Evolutionary conservation across 2,888 invertebrate species (phyloP).

Genomic region (Peribatodes rhomboidaria): DNA sequence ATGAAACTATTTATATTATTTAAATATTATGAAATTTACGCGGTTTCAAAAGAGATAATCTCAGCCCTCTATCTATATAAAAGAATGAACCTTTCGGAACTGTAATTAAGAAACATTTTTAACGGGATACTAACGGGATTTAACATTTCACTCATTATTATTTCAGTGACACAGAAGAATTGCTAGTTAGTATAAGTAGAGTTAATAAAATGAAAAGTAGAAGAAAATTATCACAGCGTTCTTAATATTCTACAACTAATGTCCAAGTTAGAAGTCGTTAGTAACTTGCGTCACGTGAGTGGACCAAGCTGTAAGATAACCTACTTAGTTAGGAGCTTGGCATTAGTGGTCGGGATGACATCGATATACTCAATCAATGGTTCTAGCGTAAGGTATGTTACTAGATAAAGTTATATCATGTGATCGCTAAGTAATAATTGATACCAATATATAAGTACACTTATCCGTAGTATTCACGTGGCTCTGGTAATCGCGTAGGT

Average conservation of each 20-base stretch:
- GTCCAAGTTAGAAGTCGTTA: conserved; percentile 18
- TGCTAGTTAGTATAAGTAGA: background rate
- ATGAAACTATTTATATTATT: no score
- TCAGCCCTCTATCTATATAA: no score
- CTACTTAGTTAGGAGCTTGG: conserved; percentile 44
- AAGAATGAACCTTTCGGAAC: no score
- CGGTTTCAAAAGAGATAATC: no score
- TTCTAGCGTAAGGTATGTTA: background rate
- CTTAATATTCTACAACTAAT: background rate
- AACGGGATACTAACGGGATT: no score
- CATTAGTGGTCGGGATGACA: conserved; percentile 35
- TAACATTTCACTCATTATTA: no score
- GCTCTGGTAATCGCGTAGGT: conserved; percentile 5
- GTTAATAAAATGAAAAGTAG: background rate
- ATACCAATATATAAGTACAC: background rate
- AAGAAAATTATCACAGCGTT: background rate
- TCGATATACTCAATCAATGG: conserved; percentile 41
- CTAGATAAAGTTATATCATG: background rate
- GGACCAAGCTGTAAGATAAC: conserved; percentile 42
- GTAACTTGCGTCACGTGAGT: conserved; percentile 38
- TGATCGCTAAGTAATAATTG: background rate
- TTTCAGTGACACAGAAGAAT: no score
- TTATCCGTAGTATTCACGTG: background rate
- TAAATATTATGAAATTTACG: no score
- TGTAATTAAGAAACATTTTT: no score